A percentile compares a stretch with the other conserved stretches of the same genome.
Evolutionary conservation across 2,113 vertebrate species (phyloP).

Genomic region (Carassius carassius): DNA sequence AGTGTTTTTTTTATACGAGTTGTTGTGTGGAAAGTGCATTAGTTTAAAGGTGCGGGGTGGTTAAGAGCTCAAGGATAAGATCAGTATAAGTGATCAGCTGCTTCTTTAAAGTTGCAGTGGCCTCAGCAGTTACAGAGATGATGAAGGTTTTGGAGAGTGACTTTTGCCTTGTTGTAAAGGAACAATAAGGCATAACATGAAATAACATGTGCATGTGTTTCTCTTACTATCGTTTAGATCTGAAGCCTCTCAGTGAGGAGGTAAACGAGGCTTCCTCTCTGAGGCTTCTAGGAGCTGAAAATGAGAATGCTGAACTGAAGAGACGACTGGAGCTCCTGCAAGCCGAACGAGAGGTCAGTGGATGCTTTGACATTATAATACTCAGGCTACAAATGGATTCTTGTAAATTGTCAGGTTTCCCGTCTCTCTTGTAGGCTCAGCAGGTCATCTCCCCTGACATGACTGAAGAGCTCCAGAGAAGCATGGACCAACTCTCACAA

Average conservation of each 20-base stretch:
- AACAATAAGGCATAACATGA: too few species aligned
- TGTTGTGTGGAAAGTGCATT: too few species aligned
- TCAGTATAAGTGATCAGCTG: too few species aligned
- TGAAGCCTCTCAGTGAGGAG: conserved; percentile 76
- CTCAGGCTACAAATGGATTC: neutral
- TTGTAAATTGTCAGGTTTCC: neutral
- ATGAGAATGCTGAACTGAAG: conserved; percentile 76
- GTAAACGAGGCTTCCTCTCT: conserved; percentile 75
- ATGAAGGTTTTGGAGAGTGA: too few species aligned
- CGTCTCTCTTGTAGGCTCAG: conserved; percentile 21
- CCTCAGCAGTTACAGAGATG: too few species aligned
- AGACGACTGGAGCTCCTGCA: conserved; percentile 72
- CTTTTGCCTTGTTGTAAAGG: too few species aligned
- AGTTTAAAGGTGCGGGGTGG: too few species aligned
- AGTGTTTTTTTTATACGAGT: too few species aligned
- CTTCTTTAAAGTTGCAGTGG: too few species aligned
- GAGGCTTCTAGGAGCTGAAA: conserved; percentile 77
- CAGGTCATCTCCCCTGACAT: conserved; percentile 65
- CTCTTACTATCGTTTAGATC: conserved; percentile 62
- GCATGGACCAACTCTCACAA: conserved; percentile 52
- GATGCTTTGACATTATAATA: conserved; percentile 10
- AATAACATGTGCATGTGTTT: neutral
- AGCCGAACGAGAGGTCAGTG: conserved; percentile 73
- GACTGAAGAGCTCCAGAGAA: conserved; percentile 65
- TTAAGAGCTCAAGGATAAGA: too few species aligned